Conservation (phyloP, 2,888 invertebrate species). For the Deilephila elpenor region DNA sequence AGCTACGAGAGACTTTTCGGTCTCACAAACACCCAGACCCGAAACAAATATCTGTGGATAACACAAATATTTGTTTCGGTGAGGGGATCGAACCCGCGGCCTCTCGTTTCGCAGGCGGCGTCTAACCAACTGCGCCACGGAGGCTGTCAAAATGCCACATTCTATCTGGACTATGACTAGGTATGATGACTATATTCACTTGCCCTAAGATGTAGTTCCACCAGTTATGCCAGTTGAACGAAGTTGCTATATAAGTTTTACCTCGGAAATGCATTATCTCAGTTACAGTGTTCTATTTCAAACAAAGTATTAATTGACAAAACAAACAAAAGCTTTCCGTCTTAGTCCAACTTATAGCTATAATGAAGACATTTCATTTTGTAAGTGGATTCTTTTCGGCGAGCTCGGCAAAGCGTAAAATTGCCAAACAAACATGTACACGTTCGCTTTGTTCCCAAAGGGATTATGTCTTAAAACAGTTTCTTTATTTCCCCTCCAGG, state of each 20-base stretch:
- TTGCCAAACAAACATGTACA: conserved; percentile 71
- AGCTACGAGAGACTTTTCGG: too few species aligned
- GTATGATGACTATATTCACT: too few species aligned
- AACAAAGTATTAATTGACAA: conserved; percentile 7
- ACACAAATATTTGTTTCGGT: too few species aligned
- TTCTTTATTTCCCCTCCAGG: conserved; percentile 49
- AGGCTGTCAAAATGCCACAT: too few species aligned
- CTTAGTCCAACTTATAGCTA: conserved; percentile 12
- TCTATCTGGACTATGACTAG: too few species aligned
- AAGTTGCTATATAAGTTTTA: neutral
- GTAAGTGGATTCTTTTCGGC: conserved; percentile 58
- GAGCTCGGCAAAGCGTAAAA: conserved; percentile 70
- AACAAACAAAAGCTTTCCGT: neutral
- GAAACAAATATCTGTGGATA: too few species aligned
- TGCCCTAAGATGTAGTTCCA: too few species aligned
- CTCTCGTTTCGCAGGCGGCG: too few species aligned
- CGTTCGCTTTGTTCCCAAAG: conserved; percentile 59
- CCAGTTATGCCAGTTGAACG: neutral
- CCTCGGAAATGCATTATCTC: neutral
- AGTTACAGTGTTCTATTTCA: neutral
- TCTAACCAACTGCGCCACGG: too few species aligned
- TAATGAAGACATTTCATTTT: conserved; percentile 57
- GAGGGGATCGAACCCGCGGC: too few species aligned
- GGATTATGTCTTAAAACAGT: conserved; percentile 59
- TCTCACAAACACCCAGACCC: too few species aligned